Percentiles rank a stretch among this genome's conserved stretches.
phyloP scores from a whole-genome alignment of 2,113 vertebrate species.

The Calidris pygmaea region DNA sequence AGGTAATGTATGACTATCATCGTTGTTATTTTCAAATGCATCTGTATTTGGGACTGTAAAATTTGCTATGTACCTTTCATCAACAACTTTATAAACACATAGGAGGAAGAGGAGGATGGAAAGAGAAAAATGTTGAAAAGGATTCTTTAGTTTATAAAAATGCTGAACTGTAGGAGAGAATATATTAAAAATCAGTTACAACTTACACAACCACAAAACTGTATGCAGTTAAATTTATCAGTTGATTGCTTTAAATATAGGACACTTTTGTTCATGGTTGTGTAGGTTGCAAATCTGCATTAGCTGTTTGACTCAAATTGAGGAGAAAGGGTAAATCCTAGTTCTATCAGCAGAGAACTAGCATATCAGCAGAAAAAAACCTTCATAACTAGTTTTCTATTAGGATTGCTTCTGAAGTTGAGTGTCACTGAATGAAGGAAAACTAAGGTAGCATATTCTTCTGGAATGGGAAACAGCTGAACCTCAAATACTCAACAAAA shows the following conservation, averaged over 20 bases:
- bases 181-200: not conserved
- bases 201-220: not conserved
- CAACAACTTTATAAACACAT: not conserved
- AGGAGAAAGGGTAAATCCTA: not conserved
- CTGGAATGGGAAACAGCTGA: not conserved
- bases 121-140: not conserved
- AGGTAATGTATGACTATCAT: not conserved
- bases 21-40: not conserved
- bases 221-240: not conserved
- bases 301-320: not conserved
- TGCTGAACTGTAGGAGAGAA: not conserved
- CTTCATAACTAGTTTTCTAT: not conserved
- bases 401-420: not conserved
- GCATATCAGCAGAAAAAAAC: not conserved
- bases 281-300: not conserved
- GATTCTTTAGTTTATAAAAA: not conserved
- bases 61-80: not conserved
- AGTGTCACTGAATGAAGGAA: not conserved
- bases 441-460: not conserved
- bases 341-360: not conserved
- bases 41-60: not conserved
- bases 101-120: not conserved
- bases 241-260: not conserved
- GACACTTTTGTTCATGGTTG: not conserved
- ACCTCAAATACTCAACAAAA: not conserved